Conservation (phyloP, 2,113 vertebrate species). For the Coryphaenoides rupestris region DNA sequence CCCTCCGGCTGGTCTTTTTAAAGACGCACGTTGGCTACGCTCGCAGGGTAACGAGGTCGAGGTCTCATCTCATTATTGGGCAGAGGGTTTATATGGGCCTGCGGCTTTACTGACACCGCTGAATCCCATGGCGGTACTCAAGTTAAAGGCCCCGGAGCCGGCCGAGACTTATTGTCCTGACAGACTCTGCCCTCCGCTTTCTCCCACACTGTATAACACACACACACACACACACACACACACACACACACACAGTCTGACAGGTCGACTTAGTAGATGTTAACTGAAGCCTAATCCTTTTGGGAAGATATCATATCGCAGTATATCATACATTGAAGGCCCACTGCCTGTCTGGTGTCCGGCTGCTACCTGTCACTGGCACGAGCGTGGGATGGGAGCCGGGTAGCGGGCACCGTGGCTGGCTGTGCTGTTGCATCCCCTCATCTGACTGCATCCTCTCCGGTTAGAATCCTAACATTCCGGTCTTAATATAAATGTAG, state of each 20-base stretch:
- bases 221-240: conserved; percentile 4
- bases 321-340: no score
- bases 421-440: no score
- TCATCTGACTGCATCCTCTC: no score
- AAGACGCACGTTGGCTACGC: background rate
- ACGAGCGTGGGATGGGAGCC: background rate
- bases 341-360: background rate
- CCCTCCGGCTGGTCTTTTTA: background rate
- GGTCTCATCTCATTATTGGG: conserved; percentile 34
- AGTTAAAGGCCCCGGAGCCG: conserved; percentile 5
- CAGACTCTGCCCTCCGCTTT: conserved; percentile 28
- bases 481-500: conserved; percentile 1
- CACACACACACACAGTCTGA: no score
- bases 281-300: background rate
- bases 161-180: conserved; percentile 38
- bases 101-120: conserved; percentile 36
- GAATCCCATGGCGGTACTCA: conserved; percentile 46
- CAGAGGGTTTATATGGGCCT: conserved; percentile 27
- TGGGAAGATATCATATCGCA: conserved; percentile 12
- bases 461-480: background rate
- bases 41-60: conserved; percentile 1
- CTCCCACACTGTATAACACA: background rate
- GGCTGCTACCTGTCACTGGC: background rate
- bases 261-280: background rate
- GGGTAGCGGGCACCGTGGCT: no score